These are phyloP conservation scores for Agrilus cyanescens DNA, from an alignment of 2,888 invertebrate species.

Conservation along the genomic window DNA sequence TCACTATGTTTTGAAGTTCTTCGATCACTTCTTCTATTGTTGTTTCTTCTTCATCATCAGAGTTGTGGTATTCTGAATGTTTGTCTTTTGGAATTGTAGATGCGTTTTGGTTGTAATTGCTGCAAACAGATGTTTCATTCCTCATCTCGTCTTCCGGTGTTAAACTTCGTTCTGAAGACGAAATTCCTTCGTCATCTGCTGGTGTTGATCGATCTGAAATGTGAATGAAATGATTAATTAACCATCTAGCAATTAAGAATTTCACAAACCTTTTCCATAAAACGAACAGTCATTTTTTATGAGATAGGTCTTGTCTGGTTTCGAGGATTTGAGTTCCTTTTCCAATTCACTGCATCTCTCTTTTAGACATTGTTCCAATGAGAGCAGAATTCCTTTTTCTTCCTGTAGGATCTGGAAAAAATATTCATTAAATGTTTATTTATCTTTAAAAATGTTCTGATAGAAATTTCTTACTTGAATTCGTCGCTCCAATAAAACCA, in stretches of 20 bases:
- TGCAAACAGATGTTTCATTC: conserved; percentile 48
- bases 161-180: conserved; percentile 69
- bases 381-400: conserved; percentile 61
- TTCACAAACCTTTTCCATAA: conserved; percentile 11
- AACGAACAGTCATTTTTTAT: conserved; percentile 26
- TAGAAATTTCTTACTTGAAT: conserved; percentile 44
- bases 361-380: conserved; percentile 61
- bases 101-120: conserved; percentile 47
- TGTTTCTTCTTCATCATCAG: conserved; percentile 60
- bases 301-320: conserved; percentile 38
- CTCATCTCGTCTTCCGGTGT: conserved; percentile 58
- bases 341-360: conserved; percentile 66
- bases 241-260: not conserved
- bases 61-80: conserved; percentile 14
- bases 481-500: conserved; percentile 57
- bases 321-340: conserved; percentile 52
- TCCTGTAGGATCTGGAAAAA: conserved; percentile 55
- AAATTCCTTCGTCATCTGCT: conserved; percentile 80
- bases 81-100: conserved; percentile 37
- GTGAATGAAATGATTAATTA: conserved; percentile 1
- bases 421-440: conserved; percentile 2
- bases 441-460: not conserved
- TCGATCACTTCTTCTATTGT: conserved; percentile 83
- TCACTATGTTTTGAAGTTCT: conserved; percentile 72
- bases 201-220: conserved; percentile 56